These are phyloP conservation scores for Manacus vitellinus DNA, from an alignment of 2,113 vertebrate species.

Conservation along the genomic window DNA sequence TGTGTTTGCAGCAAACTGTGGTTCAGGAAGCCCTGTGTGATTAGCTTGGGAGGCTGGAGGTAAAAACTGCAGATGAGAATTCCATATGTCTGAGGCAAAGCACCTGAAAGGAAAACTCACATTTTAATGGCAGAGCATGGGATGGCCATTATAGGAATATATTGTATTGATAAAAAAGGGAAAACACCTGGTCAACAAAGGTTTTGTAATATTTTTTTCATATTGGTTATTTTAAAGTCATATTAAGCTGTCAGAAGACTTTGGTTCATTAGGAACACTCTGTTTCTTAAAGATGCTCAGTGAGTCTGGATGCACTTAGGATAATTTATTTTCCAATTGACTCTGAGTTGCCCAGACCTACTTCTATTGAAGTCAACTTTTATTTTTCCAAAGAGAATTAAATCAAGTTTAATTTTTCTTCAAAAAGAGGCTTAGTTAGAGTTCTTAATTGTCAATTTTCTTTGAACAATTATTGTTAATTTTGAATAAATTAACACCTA, in stretches of 20 bases:
- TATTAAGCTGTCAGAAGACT: conserved; percentile 42
- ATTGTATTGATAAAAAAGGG: conserved; percentile 47
- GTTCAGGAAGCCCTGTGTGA: background rate
- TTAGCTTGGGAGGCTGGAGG: conserved; percentile 23
- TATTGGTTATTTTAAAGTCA: conserved; percentile 29
- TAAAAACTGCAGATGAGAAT: conserved; percentile 51
- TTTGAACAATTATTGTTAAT: conserved; percentile 24
- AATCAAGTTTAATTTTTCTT: conserved; percentile 46
- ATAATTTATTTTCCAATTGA: conserved; percentile 69
- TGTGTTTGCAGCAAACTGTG: background rate
- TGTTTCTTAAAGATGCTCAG: conserved; percentile 42
- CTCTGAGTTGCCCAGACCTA: conserved; percentile 22
- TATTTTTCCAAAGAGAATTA: conserved; percentile 22
- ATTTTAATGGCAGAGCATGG: conserved; percentile 51
- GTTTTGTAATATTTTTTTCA: conserved; percentile 28
- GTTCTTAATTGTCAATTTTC: conserved; percentile 57
- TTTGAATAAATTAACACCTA: conserved; percentile 46
- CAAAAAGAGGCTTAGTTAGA: conserved; percentile 28
- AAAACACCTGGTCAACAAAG: conserved; percentile 55
- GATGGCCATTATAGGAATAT: conserved; percentile 44
- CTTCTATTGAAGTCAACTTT: conserved; percentile 18
- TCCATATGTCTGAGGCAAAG: conserved; percentile 38
- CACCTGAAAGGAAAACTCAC: conserved; percentile 47
- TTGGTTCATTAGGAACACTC: conserved; percentile 40
- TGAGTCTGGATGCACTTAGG: conserved; percentile 63